phyloP scores from a whole-genome alignment of 2,797 vertebrate species.

The Monodelphis domestica region DNA sequence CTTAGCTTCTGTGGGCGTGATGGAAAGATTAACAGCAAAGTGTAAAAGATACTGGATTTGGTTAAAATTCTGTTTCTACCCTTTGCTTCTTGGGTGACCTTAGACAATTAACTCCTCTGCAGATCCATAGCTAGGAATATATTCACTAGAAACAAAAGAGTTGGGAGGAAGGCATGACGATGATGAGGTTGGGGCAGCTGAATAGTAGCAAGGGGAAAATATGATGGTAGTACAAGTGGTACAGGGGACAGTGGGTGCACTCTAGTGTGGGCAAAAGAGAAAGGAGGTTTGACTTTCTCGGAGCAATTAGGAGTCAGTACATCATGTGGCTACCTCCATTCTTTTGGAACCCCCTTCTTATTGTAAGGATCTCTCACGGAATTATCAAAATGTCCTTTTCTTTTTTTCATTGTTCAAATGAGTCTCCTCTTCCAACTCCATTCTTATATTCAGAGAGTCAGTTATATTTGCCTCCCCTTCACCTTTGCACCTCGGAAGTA shows the following conservation, averaged over 20 bases:
- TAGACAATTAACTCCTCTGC: not conserved
- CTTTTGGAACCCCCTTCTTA: not conserved
- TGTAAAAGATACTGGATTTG: not conserved
- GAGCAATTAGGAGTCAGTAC: not conserved
- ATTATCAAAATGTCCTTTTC: not conserved
- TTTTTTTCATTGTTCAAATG: not conserved
- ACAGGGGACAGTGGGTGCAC: not conserved
- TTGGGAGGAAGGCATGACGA: not conserved
- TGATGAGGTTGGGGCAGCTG: not conserved
- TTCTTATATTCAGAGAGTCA: not conserved
- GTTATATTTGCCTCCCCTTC: not conserved
- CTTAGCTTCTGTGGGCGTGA: not conserved
- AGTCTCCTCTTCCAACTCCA: not conserved
- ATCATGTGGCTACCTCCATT: not conserved
- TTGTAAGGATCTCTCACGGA: not conserved
- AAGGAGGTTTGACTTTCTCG: not conserved
- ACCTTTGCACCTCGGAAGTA: not conserved
- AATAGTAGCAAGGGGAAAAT: not conserved
- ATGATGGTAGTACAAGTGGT: not conserved
- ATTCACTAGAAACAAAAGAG: not conserved
- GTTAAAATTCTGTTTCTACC: not conserved
- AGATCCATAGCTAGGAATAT: not conserved
- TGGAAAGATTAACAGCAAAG: not conserved
- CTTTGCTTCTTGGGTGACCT: not conserved
- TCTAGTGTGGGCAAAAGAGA: not conserved